Conservation (phyloP, 1,140 invertebrate species). For the Lordiphosa mommai region DNA sequence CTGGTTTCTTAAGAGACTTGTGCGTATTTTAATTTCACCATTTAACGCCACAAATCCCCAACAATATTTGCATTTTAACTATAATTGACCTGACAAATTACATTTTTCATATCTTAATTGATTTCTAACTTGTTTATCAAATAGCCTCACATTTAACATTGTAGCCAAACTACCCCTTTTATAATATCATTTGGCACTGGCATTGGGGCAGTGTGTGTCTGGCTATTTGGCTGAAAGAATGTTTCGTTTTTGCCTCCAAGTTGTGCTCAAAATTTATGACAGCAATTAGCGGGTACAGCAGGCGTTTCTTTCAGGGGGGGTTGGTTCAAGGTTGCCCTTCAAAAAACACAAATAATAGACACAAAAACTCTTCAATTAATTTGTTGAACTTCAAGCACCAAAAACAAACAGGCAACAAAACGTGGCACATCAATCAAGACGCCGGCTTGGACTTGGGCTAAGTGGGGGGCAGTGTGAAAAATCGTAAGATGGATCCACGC, state of each 20-base stretch:
- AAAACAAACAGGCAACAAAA: conserved; percentile 35
- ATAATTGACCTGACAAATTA: too few species aligned
- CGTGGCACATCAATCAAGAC: conserved; percentile 60
- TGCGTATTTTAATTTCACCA: too few species aligned
- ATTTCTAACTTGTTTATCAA: not conserved
- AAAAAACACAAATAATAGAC: conserved; percentile 3
- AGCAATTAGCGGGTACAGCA: conserved; percentile 59
- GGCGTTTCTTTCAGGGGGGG: conserved; percentile 38
- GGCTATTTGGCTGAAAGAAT: conserved; percentile 35
- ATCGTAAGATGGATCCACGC: conserved; percentile 1
- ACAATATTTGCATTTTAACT: too few species aligned
- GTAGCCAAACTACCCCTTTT: conserved; percentile 30
- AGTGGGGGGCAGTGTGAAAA: conserved; percentile 26
- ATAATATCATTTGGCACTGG: conserved; percentile 1
- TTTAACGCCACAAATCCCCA: too few species aligned
- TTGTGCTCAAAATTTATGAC: conserved; percentile 60
- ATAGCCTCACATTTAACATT: not conserved
- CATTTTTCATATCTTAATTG: too few species aligned
- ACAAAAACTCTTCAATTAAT: conserved; percentile 66
- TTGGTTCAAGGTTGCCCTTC: conserved; percentile 9
- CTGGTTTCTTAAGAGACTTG: too few species aligned
- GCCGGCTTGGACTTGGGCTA: conserved; percentile 8
- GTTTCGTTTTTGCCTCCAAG: conserved; percentile 19
- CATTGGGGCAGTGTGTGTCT: not conserved
- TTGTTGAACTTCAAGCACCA: conserved; percentile 48